A percentile compares a stretch with the other conserved stretches of the same genome.
These are phyloP conservation scores for Dysmachus trigonus DNA, from an alignment of 2,888 invertebrate species.

Conservation along the genomic window DNA sequence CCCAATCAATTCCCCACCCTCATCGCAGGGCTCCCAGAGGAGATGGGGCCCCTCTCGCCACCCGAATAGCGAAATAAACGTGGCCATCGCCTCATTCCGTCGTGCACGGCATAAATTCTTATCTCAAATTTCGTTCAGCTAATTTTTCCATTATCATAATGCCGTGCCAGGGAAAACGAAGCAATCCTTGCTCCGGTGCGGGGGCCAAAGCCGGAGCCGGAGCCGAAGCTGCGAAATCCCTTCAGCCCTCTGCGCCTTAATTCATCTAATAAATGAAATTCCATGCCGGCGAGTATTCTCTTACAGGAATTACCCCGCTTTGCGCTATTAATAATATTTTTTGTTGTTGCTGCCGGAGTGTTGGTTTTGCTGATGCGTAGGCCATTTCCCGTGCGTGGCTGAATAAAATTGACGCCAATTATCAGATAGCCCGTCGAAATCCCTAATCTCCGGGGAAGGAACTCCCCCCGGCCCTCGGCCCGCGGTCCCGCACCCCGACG, in stretches of 20 bases:
- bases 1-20: slow-evolving; percentile 28
- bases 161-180: slow-evolving; percentile 37
- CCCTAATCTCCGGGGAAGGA: slow-evolving; percentile 47
- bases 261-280: slow-evolving; percentile 52
- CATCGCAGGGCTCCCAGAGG: slow-evolving; percentile 17
- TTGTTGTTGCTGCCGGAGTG: slow-evolving; percentile 41
- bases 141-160: slow-evolving; percentile 51
- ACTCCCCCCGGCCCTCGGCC: background rate
- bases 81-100: slow-evolving; percentile 48
- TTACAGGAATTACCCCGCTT: slow-evolving; percentile 49
- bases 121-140: slow-evolving; percentile 50
- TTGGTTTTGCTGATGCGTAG: slow-evolving; percentile 48
- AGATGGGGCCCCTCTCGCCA: background rate
- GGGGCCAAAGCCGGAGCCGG: background rate
- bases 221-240: slow-evolving; percentile 26
- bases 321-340: slow-evolving; percentile 51
- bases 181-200: slow-evolving; percentile 2
- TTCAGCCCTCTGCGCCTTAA: slow-evolving; percentile 49
- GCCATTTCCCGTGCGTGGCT: slow-evolving; percentile 48
- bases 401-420: slow-evolving; percentile 51
- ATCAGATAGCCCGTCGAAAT: slow-evolving; percentile 50
- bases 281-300: slow-evolving; percentile 49
- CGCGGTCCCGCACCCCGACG: too few relatives aligned
- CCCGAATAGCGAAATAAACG: slow-evolving; percentile 23
- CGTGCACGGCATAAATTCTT: slow-evolving; percentile 46